Base-by-base conservation (phyloP, 2,797 vertebrate species). In the Helostoma temminkii region DNA sequence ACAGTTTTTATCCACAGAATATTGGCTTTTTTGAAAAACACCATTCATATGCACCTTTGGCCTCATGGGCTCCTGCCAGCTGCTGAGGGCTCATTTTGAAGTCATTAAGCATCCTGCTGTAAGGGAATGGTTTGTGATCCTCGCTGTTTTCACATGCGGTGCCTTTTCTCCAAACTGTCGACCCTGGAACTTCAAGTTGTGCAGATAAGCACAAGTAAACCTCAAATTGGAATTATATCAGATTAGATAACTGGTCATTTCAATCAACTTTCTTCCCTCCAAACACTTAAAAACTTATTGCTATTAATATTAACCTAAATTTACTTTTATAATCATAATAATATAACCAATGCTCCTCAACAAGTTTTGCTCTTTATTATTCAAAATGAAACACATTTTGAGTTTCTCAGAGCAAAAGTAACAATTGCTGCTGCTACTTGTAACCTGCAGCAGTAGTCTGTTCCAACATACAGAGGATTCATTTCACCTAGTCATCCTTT, bases 1-100 rank as follows among this genome's bases (percentile, higher is more conserved):
- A 84, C 83, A 81, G 78, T 86, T 82, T 81, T 85, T 57, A 79
- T 70, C 63, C 65, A 41, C 54, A 73, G 67, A 83, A 91, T 86
- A 87, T 78, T 83, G 83, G 58, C 73, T 82, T 76, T 81, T 81
- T 69, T 76, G 52, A 85, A 85, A 86, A 77, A 46, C 11, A 4
- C 39, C 59, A 71, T 80, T 89, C 61, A 79, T 49, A 64, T 28
- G 66, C 52, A 46, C 43, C 1, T 5, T 22, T 50, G 72, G 67
- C 76, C 66, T 76, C 80, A 58, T 63, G 66, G 61, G 79, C 66
- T 69, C 48, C 56, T 59, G 37, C 68, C 82, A 79, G 66, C 79
- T 76, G 58, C 71, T 36, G 28, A 52, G 34, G 42, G 53, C 72
- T 79, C 61, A 61, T 84, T 87, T 81, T 66, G 63, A 74, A 79